Evolutionary conservation across 2,888 invertebrate species (phyloP).

Genomic region (Morinoia aosen): DNA sequence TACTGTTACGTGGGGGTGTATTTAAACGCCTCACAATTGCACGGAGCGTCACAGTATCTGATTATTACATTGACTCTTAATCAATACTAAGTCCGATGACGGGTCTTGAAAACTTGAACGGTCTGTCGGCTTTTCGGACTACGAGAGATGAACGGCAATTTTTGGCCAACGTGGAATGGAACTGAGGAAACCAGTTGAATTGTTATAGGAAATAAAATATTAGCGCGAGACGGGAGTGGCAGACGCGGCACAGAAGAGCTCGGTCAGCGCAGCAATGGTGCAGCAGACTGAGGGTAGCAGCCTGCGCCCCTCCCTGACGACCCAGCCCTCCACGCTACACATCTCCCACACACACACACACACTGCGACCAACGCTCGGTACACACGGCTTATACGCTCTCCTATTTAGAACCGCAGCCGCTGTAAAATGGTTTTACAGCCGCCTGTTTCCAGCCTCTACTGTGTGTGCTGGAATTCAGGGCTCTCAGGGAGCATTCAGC

Average conservation of each 20-base stretch:
- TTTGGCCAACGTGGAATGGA: background rate
- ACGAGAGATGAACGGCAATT: background rate
- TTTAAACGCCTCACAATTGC: background rate
- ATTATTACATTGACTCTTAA: no score
- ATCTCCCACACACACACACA: background rate
- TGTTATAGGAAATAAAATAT: background rate
- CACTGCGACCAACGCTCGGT: background rate
- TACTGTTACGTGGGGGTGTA: background rate
- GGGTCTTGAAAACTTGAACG: no score
- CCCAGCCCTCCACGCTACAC: conserved; percentile 37
- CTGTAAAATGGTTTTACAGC: background rate
- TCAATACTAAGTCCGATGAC: no score
- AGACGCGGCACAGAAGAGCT: background rate
- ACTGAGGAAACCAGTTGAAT: background rate
- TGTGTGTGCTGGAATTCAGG: no score
- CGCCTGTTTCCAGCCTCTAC: background rate
- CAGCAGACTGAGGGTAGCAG: background rate
- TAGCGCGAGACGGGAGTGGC: background rate
- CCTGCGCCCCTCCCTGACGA: background rate
- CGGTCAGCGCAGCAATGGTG: conserved; percentile 12
- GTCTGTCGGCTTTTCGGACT: background rate
- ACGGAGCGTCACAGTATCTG: no score
- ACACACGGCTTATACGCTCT: background rate
- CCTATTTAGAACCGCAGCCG: background rate
- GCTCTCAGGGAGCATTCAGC: no score